phyloP scores from a whole-genome alignment of 2,888 invertebrate species.

The Hedychridium roseum region DNA sequence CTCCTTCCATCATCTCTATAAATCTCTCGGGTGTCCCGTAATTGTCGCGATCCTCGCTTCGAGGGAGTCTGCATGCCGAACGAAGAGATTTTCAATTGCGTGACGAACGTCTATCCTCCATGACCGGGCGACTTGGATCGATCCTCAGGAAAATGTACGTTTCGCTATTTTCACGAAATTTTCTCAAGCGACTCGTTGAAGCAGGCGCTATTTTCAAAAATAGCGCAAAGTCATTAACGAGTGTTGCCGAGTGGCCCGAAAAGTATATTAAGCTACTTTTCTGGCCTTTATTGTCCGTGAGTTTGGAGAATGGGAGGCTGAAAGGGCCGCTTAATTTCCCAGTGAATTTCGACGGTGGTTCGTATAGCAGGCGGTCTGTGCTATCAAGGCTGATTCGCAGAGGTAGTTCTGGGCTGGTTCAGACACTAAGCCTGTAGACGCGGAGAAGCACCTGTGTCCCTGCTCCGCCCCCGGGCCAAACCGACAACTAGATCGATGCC shows the following conservation, averaged over 20 bases:
- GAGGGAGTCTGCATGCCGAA: constrained; percentile 13
- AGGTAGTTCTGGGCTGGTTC: constrained; percentile 52
- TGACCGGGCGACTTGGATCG: too few species aligned
- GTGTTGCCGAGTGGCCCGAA: too few species aligned
- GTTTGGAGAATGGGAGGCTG: too few species aligned
- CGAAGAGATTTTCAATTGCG: constrained; percentile 24
- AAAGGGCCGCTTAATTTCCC: constrained; percentile 36
- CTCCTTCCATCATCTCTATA: constrained; percentile 38
- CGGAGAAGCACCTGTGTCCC: constrained; percentile 58
- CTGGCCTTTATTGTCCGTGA: too few species aligned
- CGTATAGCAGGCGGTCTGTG: constrained; percentile 38
- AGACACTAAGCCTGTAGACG: constrained; percentile 56
- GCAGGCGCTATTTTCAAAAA: too few species aligned
- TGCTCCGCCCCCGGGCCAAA: constrained; percentile 50
- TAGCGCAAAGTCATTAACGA: too few species aligned
- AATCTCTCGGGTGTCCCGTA: constrained; percentile 49
- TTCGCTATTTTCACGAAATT: too few species aligned
- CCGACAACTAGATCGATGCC: constrained; percentile 57
- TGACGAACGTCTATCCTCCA: too few species aligned
- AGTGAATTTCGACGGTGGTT: constrained; percentile 23
- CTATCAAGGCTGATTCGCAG: constrained; percentile 46
- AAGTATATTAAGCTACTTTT: too few species aligned
- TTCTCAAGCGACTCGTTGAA: too few species aligned
- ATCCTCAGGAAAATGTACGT: too few species aligned
- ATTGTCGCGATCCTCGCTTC: constrained; percentile 48